These are phyloP conservation scores for Ptilorrhoa leucosticta DNA, from an alignment of 2,113 vertebrate genomes.

Conservation along the genomic window DNA sequence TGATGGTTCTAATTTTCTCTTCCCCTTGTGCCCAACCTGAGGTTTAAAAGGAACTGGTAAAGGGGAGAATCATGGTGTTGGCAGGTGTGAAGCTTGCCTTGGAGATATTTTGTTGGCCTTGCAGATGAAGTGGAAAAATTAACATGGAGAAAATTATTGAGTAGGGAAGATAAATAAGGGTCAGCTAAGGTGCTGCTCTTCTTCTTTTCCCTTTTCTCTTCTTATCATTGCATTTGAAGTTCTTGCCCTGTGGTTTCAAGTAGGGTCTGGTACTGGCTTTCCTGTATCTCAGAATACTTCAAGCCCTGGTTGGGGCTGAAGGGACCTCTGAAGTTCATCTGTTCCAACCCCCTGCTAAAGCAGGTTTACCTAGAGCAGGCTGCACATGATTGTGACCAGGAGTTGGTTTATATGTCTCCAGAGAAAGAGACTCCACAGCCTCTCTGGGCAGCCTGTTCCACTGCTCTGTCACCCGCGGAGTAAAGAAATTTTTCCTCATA, in stretches of 20 bases:
- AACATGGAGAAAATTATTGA: background rate
- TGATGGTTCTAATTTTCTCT: background rate
- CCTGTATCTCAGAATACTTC: background rate
- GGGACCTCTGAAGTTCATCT: background rate
- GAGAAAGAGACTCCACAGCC: background rate
- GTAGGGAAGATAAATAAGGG: background rate
- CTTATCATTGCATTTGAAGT: background rate
- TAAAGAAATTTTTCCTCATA: background rate
- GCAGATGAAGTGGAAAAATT: background rate
- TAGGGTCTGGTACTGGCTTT: background rate
- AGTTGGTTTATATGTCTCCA: background rate
- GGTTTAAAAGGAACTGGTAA: background rate
- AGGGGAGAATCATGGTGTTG: background rate
- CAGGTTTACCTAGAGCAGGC: background rate
- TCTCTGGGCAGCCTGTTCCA: background rate
- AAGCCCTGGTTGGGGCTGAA: background rate
- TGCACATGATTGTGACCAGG: accelerated
- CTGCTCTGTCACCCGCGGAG: background rate
- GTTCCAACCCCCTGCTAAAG: background rate
- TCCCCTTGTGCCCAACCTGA: background rate
- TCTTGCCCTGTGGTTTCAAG: background rate
- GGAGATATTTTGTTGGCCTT: background rate
- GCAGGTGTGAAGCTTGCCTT: background rate
- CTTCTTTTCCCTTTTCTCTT: background rate
- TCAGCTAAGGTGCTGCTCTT: background rate